Evolutionary conservation across 2,797 vertebrate species (phyloP).

Genomic region (Sardinella longiceps): DNA sequence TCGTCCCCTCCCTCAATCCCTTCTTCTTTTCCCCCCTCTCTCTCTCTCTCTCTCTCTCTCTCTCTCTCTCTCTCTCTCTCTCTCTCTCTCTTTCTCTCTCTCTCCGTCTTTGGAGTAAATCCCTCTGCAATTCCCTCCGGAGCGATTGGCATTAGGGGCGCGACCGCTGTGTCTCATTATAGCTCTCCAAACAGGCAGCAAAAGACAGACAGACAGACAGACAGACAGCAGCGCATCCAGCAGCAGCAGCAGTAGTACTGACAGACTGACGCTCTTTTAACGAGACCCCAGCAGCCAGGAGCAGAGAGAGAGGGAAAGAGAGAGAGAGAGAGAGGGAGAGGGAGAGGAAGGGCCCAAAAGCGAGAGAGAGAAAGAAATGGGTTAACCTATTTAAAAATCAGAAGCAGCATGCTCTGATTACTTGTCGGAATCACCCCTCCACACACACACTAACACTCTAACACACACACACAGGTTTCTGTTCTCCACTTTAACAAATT

Average conservation of each 20-base stretch:
- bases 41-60: not conserved
- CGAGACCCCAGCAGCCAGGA: not conserved
- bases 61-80: not conserved
- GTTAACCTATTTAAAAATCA: conserved; percentile 21
- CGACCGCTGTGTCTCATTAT: conserved; percentile 39
- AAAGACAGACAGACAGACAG: no score
- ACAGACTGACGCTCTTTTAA: not conserved
- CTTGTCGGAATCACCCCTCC: not conserved
- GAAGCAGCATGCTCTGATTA: conserved; percentile 15
- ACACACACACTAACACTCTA: no score
- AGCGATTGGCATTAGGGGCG: conserved; percentile 33
- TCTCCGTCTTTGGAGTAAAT: conserved; percentile 43
- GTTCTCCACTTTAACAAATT: not conserved
- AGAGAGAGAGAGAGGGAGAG: no score
- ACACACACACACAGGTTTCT: no score
- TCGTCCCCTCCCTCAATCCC: conserved; percentile 25
- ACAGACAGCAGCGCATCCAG: no score
- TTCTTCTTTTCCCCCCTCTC: not conserved
- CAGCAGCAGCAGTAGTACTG: not conserved
- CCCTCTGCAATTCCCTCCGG: conserved; percentile 31
- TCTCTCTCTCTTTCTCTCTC: not conserved
- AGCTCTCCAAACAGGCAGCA: not conserved
- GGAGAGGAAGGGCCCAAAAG: no score
- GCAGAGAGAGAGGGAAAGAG: not conserved
- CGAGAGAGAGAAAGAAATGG: not conserved